phyloP scores from a whole-genome alignment of 2,888 invertebrate genomes.

The Eupithecia pulchellata region DNA sequence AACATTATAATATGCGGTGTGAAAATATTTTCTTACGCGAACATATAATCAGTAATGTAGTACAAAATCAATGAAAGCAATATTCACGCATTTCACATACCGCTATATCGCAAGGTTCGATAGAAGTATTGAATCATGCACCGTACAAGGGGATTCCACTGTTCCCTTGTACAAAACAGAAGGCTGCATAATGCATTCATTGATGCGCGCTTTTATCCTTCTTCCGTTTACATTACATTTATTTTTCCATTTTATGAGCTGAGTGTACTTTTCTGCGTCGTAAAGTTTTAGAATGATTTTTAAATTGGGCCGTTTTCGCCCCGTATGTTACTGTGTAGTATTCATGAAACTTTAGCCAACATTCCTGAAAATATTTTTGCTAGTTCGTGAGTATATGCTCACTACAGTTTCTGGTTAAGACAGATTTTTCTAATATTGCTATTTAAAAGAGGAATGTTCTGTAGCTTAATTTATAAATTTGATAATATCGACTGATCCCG shows the following conservation, averaged over 20 bases:
- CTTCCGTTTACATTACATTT: conserved; percentile 48
- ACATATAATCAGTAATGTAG: not conserved
- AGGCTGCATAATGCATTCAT: conserved; percentile 51
- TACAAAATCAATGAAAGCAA: not conserved
- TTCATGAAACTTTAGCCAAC: not conserved
- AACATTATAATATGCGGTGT: too few species aligned
- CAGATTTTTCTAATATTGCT: not conserved
- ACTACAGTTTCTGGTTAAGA: not conserved
- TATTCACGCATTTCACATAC: not conserved
- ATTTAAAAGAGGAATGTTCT: not conserved
- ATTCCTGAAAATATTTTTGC: not conserved
- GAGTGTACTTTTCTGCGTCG: conserved; percentile 30
- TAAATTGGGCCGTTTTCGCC: conserved; percentile 15
- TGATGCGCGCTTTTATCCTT: conserved; percentile 44
- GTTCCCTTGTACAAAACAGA: conserved; percentile 43
- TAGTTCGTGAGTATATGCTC: not conserved
- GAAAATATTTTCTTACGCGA: too few species aligned
- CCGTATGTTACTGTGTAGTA: not conserved
- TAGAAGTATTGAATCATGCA: conserved; percentile 25
- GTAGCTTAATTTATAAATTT: not conserved
- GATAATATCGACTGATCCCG: not conserved
- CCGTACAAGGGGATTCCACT: conserved; percentile 46
- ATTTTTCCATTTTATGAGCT: conserved; percentile 45
- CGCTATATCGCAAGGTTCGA: conserved; percentile 2
- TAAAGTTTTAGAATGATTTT: conserved; percentile 28